Evolutionary conservation across 2,797 vertebrate species (phyloP).

Genomic region (Myiothlypis coronata): DNA sequence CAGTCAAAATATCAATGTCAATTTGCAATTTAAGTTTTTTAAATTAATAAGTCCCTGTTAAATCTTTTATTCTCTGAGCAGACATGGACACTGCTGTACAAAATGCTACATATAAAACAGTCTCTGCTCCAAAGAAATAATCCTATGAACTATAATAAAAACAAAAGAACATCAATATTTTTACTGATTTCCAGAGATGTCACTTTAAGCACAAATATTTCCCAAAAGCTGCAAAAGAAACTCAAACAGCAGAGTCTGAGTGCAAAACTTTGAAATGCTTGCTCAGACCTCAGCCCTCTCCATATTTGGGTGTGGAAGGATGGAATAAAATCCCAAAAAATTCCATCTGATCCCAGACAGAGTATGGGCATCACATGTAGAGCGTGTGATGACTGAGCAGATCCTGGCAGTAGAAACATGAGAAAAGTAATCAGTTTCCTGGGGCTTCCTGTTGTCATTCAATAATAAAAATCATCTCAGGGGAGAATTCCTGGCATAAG

Average conservation of each 20-base stretch:
- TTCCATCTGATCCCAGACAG: neutral
- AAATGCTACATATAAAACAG: neutral
- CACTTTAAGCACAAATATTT: neutral
- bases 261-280: neutral
- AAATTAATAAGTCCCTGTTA: neutral
- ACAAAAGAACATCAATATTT: neutral
- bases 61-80: neutral
- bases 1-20: neutral
- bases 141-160: neutral
- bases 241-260: neutral
- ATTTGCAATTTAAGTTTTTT: neutral
- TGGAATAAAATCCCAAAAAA: neutral
- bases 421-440: neutral
- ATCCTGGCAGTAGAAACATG: neutral
- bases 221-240: neutral
- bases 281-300: neutral
- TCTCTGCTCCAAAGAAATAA: neutral
- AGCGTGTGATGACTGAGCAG: neutral
- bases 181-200: neutral
- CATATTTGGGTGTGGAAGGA: neutral
- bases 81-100: neutral
- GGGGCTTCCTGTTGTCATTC: neutral
- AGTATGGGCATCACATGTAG: neutral
- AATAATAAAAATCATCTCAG: neutral
- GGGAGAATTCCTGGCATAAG: constrained; percentile 33